These are phyloP conservation scores for Notocelia uddmanniana DNA, from an alignment of 2,888 invertebrate species.

Conservation along the genomic window DNA sequence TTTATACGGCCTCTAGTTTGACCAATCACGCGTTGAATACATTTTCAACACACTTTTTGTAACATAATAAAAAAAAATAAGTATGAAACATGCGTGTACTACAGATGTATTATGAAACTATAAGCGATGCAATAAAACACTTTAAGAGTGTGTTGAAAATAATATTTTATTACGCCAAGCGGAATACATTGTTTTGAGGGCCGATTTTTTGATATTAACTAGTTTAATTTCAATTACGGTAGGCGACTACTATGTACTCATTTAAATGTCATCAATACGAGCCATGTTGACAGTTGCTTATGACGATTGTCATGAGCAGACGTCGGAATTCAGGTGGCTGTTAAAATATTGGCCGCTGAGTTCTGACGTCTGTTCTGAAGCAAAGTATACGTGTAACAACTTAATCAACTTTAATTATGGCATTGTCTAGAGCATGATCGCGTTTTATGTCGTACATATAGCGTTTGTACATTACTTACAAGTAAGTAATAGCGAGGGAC, in stretches of 20 bases:
- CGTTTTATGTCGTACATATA: too few relatives aligned
- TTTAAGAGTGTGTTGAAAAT: not conserved
- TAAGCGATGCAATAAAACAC: not conserved
- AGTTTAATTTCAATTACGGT: constrained; percentile 30
- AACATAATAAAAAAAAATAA: not conserved
- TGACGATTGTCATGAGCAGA: not conserved
- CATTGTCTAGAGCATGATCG: too few relatives aligned
- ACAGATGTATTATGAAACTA: not conserved
- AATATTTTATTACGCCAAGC: constrained; percentile 5
- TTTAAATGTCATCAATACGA: constrained; percentile 51
- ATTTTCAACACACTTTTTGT: not conserved
- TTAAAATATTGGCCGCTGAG: too few relatives aligned
- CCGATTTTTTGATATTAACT: constrained; percentile 23
- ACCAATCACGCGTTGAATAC: not conserved
- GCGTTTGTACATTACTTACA: too few relatives aligned
- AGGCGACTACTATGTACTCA: constrained; percentile 62
- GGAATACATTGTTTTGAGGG: not conserved
- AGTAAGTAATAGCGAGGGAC: too few relatives aligned
- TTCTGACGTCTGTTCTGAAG: too few relatives aligned
- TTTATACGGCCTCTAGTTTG: not conserved
- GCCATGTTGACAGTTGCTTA: constrained; percentile 8
- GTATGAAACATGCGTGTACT: not conserved
- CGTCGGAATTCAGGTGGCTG: too few relatives aligned
- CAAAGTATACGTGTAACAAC: not conserved
- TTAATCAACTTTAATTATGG: not conserved